phyloP scores from a whole-genome alignment of 2,797 vertebrate species.

The Falco concolor region DNA sequence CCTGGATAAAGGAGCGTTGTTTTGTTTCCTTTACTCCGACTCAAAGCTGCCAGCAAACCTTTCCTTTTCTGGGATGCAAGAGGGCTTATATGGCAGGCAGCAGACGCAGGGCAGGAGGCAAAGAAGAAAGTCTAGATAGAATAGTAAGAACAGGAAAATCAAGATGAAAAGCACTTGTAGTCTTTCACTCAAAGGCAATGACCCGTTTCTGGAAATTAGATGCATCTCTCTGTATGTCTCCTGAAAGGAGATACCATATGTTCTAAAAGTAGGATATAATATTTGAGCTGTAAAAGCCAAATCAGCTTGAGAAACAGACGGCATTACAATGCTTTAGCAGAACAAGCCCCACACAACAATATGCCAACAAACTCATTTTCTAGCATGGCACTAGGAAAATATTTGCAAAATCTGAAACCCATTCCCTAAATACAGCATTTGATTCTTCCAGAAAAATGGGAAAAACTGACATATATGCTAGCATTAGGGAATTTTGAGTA shows the following conservation, averaged over 20 bases:
- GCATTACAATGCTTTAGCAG: conserved; percentile 68
- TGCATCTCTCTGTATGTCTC: conserved; percentile 15
- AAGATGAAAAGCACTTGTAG: neutral
- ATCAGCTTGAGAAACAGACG: conserved; percentile 74
- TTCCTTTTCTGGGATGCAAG: neutral
- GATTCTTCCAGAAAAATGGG: conserved; percentile 53
- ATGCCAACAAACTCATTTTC: conserved; percentile 68
- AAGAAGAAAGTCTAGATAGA: neutral
- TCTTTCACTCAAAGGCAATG: conserved; percentile 10
- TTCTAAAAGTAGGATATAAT: conserved; percentile 67
- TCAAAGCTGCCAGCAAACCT: neutral
- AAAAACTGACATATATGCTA: neutral
- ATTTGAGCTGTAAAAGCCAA: conserved; percentile 71
- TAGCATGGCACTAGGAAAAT: conserved; percentile 73
- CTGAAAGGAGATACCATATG: conserved; percentile 53
- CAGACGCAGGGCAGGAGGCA: neutral
- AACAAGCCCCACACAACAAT: conserved; percentile 66
- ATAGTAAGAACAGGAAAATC: neutral
- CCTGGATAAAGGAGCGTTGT: neutral
- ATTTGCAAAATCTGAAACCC: conserved; percentile 72
- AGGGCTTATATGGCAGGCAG: neutral
- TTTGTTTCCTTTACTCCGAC: neutral
- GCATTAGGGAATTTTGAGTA: neutral
- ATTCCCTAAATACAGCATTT: conserved; percentile 68
- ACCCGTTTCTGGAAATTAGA: conserved; percentile 43